These are phyloP conservation scores for Sepiola atlantica DNA, from an alignment of 2,888 invertebrate species.

Conservation along the genomic window DNA sequence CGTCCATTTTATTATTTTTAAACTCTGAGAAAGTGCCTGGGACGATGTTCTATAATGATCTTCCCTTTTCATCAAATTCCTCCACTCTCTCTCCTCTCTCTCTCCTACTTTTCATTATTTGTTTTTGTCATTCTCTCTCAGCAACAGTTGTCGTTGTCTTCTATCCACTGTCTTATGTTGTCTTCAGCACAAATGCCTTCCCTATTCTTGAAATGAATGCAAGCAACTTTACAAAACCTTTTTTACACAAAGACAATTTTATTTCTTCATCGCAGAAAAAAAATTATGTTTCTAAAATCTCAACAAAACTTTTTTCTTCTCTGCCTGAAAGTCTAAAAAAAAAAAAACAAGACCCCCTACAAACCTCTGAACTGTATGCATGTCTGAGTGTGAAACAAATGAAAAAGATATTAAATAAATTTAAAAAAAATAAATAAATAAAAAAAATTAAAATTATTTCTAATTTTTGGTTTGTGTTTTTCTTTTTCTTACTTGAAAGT, in stretches of 20 bases:
- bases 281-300: not conserved
- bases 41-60: not conserved
- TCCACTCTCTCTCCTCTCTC: not conserved
- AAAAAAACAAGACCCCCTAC: not conserved
- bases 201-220: not conserved
- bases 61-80: not conserved
- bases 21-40: constrained; percentile 12
- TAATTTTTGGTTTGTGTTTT: not conserved
- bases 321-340: not conserved
- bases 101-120: not conserved
- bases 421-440: not conserved
- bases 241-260: not conserved
- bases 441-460: not conserved
- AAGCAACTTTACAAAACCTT: constrained; percentile 15
- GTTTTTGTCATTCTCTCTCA: not conserved
- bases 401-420: not conserved
- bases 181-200: constrained; percentile 24
- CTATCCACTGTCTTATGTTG: not conserved
- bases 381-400: not conserved
- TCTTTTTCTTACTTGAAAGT: not conserved
- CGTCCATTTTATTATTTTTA: not conserved
- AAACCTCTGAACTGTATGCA: not conserved
- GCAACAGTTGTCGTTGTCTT: not conserved
- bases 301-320: not conserved
- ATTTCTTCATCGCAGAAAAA: not conserved